These are phyloP conservation scores for Crematogaster levior DNA, from an alignment of 2,888 invertebrate genomes.

Conservation along the genomic window DNA sequence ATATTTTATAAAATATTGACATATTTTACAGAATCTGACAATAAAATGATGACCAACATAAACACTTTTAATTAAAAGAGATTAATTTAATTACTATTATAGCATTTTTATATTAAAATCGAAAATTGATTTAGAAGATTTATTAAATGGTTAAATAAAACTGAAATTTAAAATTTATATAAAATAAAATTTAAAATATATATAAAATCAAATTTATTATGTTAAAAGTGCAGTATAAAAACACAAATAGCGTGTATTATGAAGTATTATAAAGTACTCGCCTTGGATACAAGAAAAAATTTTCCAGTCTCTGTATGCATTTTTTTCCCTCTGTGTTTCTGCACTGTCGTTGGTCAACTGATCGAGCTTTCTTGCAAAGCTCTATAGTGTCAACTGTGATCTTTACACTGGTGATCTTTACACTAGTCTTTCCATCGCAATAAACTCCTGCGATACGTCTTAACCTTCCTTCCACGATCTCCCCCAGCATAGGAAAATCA, in stretches of 20 bases:
- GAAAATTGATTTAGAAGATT: background rate
- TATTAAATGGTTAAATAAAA: too few relatives aligned
- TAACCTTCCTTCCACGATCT: background rate
- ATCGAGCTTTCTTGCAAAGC: background rate
- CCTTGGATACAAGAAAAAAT: too few relatives aligned
- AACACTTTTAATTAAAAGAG: background rate
- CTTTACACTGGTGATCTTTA: background rate
- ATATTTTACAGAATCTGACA: too few relatives aligned
- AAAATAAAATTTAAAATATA: too few relatives aligned
- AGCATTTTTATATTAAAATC: background rate
- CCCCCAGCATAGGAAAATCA: background rate
- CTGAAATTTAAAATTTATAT: too few relatives aligned
- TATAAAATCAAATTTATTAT: background rate
- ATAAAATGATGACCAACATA: background rate
- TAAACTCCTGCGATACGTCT: constrained; percentile 4
- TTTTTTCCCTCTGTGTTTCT: background rate
- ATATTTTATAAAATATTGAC: too few relatives aligned
- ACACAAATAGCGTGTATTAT: background rate
- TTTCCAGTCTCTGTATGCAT: too few relatives aligned
- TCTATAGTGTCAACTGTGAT: background rate
- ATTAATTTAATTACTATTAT: background rate
- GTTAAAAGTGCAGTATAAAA: background rate
- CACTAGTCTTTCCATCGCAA: background rate
- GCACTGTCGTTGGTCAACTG: background rate
- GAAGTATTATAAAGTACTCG: background rate